phyloP scores from a whole-genome alignment of 2,113 vertebrate species.

The Girardinichthys multiradiatus region DNA sequence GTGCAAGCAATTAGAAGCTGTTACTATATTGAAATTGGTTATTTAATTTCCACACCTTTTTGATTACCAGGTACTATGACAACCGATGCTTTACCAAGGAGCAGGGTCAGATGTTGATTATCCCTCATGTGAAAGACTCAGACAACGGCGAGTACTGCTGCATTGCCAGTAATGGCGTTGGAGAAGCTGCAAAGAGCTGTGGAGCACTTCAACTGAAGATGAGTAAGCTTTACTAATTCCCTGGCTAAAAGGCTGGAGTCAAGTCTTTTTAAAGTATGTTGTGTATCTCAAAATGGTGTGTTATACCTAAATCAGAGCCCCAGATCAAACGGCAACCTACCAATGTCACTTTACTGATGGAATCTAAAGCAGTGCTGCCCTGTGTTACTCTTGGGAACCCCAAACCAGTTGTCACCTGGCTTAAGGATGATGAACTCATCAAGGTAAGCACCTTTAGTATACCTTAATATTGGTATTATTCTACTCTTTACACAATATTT shows the following conservation, averaged over 20 bases:
- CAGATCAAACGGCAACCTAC: slow-evolving; percentile 93
- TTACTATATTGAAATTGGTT: not conserved
- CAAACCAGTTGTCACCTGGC: slow-evolving; percentile 94
- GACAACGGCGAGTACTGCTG: slow-evolving; percentile 97
- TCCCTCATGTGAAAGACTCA: slow-evolving; percentile 88
- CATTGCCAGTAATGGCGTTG: slow-evolving; percentile 88
- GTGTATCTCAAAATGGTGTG: not conserved
- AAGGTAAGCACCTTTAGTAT: slow-evolving; percentile 75
- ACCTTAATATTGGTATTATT: too few relatives aligned
- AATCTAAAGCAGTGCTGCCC: slow-evolving; percentile 93
- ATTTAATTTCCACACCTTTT: not conserved
- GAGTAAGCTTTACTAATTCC: slow-evolving; percentile 83
- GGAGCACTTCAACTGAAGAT: slow-evolving; percentile 98
- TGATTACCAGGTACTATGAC: slow-evolving; percentile 88
- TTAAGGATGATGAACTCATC: slow-evolving; percentile 90
- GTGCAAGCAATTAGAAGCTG: not conserved
- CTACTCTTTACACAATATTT: not conserved
- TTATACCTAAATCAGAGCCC: slow-evolving; percentile 82
- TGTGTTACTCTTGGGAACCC: slow-evolving; percentile 94
- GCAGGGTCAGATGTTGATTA: slow-evolving; percentile 91
- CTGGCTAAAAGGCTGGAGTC: not conserved
- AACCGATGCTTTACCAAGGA: slow-evolving; percentile 89
- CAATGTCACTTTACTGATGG: slow-evolving; percentile 90
- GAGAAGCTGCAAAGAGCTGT: slow-evolving; percentile 89
- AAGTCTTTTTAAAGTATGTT: not conserved